Conservation (phyloP, 2,113 vertebrate genomes). For the Hydrolagus affinis region DNA sequence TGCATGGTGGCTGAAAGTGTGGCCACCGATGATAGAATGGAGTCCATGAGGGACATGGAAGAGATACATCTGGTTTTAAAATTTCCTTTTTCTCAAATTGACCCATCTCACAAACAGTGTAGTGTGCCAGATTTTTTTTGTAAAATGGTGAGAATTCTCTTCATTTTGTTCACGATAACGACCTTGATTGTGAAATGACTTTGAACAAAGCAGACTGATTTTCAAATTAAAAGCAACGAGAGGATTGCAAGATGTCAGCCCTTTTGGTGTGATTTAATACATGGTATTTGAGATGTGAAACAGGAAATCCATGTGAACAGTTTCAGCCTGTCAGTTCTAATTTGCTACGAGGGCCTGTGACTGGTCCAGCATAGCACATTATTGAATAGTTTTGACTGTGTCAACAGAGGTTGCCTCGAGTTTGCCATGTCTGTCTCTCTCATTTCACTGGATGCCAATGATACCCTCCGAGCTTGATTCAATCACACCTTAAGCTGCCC, state of each 20-base stretch:
- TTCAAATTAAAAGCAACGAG: conserved; percentile 41
- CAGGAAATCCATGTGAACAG: conserved; percentile 51
- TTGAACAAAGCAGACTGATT: conserved; percentile 45
- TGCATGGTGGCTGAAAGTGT: too few relatives aligned
- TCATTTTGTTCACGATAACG: background rate
- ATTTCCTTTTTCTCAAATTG: too few relatives aligned
- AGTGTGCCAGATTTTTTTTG: background rate
- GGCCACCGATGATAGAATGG: too few relatives aligned
- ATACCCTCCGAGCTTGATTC: conserved; percentile 26
- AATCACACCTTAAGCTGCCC: background rate
- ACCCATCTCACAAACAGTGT: too few relatives aligned
- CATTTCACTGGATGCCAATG: conserved; percentile 31
- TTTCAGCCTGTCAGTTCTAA: conserved; percentile 52
- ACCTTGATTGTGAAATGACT: conserved; percentile 47
- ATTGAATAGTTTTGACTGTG: conserved; percentile 36
- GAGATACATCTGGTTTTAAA: too few relatives aligned
- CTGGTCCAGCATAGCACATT: conserved; percentile 29
- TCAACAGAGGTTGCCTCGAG: conserved; percentile 34
- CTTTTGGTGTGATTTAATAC: conserved; percentile 49
- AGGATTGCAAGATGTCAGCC: conserved; percentile 45
- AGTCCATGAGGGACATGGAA: too few relatives aligned
- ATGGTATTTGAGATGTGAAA: conserved; percentile 47
- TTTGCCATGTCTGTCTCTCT: conserved; percentile 33
- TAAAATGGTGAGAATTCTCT: background rate
- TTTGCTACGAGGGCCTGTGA: conserved; percentile 42